Conservation (phyloP, 2,888 invertebrate species). For the Drosophila merina region DNA sequence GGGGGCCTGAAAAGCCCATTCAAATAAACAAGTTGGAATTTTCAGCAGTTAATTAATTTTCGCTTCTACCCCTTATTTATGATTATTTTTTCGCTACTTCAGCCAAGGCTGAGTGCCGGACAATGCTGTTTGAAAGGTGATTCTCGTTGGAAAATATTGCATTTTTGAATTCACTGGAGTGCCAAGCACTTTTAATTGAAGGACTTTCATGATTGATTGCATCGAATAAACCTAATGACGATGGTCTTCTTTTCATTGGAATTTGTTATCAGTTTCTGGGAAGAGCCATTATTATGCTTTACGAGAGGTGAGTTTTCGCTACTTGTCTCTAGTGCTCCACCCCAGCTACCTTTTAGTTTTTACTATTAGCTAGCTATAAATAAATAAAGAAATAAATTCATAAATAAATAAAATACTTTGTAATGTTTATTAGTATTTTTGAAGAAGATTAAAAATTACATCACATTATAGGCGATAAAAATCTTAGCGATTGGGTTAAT, state of each 20-base stretch:
- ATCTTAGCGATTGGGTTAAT: no score
- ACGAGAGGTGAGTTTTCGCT: no score
- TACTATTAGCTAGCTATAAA: no score
- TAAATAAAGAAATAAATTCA: no score
- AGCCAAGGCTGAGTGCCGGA: slow-evolving; percentile 23
- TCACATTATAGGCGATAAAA: no score
- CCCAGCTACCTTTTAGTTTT: no score
- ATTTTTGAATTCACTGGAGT: slow-evolving; percentile 17
- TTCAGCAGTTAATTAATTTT: slow-evolving; percentile 69
- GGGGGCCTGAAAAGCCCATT: slow-evolving; percentile 3
- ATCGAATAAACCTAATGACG: slow-evolving; percentile 1
- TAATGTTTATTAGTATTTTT: no score
- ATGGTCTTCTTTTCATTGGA: neutral
- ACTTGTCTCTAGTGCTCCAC: no score
- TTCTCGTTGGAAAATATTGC: slow-evolving; percentile 19
- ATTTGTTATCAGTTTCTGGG: neutral
- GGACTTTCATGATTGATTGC: slow-evolving; percentile 12
- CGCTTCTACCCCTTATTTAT: slow-evolving; percentile 25
- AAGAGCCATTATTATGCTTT: no score
- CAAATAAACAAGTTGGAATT: slow-evolving; percentile 53
- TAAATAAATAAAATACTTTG: no score
- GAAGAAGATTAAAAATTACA: no score
- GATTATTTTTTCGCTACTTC: slow-evolving; percentile 21
- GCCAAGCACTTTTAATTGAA: slow-evolving; percentile 10
- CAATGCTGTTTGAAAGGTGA: slow-evolving; percentile 18